These are phyloP conservation scores for Mormoops blainvillei DNA, from an alignment of 2,113 vertebrate species.

Conservation along the genomic window DNA sequence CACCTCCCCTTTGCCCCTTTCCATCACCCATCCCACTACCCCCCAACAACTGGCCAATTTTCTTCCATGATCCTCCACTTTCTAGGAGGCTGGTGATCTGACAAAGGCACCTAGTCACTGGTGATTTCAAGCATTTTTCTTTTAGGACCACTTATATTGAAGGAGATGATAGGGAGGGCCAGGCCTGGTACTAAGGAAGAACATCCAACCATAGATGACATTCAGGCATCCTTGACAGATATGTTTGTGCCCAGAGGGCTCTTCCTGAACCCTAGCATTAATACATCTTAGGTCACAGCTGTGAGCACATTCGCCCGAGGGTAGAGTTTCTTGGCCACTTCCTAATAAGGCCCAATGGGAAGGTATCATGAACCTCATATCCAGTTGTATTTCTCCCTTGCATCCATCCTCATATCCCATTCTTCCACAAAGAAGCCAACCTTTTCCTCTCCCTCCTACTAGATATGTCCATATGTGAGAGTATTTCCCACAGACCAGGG, in stretches of 20 bases:
- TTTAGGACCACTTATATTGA: not conserved
- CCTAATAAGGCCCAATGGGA: not conserved
- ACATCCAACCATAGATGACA: not conserved
- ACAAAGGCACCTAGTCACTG: not conserved
- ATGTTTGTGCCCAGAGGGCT: not conserved
- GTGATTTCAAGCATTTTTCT: not conserved
- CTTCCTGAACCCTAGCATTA: not conserved
- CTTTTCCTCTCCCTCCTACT: not conserved
- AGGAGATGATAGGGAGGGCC: not conserved
- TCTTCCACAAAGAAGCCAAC: not conserved
- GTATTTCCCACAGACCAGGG: not conserved
- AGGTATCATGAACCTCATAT: not conserved
- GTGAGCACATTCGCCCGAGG: not conserved
- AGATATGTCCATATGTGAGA: not conserved
- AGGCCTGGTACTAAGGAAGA: not conserved
- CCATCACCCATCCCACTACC: no score
- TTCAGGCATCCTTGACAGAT: not conserved
- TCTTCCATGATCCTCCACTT: not conserved
- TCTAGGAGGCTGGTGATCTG: not conserved
- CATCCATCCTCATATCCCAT: not conserved
- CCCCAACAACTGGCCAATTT: rapidly evolving
- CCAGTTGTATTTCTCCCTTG: not conserved
- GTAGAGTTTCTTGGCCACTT: not conserved
- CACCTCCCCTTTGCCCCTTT: not conserved
- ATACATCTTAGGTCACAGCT: not conserved